A percentile compares a stretch with the other conserved stretches of the same genome.
phyloP scores from a whole-genome alignment of 2,888 invertebrate species.

The Watsonalla binaria region DNA sequence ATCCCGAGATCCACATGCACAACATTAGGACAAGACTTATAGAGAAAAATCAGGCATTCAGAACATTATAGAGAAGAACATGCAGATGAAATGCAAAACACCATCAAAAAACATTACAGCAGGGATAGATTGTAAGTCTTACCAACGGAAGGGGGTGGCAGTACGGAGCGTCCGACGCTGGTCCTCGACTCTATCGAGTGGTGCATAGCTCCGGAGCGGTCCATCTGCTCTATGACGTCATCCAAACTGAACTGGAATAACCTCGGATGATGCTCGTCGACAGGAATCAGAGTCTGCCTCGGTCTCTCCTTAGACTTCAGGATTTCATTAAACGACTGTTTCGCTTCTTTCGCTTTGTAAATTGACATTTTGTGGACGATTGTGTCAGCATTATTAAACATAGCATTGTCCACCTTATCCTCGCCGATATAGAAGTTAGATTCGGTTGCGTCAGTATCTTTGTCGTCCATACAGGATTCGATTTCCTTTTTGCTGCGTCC shows the following conservation, averaged over 20 bases:
- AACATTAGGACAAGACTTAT: too few relatives aligned
- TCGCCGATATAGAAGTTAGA: slow-evolving; percentile 61
- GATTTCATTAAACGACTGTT: slow-evolving; percentile 61
- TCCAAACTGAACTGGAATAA: slow-evolving; percentile 34
- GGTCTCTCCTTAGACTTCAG: slow-evolving; percentile 49
- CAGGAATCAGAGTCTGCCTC: slow-evolving; percentile 32
- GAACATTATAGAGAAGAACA: too few relatives aligned
- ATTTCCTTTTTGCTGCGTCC: slow-evolving; percentile 21
- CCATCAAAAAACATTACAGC: slow-evolving; percentile 1
- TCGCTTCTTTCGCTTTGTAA: slow-evolving; percentile 51
- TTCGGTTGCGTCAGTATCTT: slow-evolving; percentile 58
- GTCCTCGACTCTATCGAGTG: slow-evolving; percentile 50
- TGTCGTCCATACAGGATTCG: slow-evolving; percentile 36
- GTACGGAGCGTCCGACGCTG: slow-evolving; percentile 36
- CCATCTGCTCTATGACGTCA: slow-evolving; percentile 45
- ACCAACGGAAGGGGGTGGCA: slow-evolving; percentile 65
- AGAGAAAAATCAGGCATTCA: too few relatives aligned
- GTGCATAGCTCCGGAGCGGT: slow-evolving; percentile 60
- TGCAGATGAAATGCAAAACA: background rate
- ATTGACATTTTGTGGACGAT: slow-evolving; percentile 16
- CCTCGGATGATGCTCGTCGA: slow-evolving; percentile 41
- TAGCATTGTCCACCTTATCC: slow-evolving; percentile 16
- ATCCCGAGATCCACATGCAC: too few relatives aligned
- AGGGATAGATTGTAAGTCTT: slow-evolving; percentile 10
- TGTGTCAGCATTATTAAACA: slow-evolving; percentile 14